Conservation (phyloP, 2,888 invertebrate species). For the Euzophera pinguis region DNA sequence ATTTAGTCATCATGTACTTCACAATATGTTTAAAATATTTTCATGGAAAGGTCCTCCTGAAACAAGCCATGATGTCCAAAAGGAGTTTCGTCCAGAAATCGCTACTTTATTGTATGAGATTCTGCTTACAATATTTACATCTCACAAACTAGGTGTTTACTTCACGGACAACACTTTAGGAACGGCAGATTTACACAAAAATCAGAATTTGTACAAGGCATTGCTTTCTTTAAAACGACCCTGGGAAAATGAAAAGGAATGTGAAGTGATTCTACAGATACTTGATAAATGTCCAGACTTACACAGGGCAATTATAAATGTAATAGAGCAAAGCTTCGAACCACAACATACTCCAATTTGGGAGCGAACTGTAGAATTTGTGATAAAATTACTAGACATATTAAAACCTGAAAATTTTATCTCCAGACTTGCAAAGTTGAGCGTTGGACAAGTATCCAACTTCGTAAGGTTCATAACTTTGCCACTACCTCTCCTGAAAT, state of each 20-base stretch:
- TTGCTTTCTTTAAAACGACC: conserved; percentile 83
- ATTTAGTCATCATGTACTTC: conserved; percentile 84
- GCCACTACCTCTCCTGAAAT: conserved; percentile 72
- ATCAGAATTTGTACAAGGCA: conserved; percentile 81
- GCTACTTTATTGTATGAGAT: conserved; percentile 82
- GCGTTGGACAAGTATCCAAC: conserved; percentile 71
- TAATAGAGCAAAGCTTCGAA: conserved; percentile 81
- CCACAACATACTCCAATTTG: conserved; percentile 79
- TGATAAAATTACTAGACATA: conserved; percentile 60
- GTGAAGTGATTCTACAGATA: conserved; percentile 82
- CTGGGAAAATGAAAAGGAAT: conserved; percentile 83
- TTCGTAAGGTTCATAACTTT: conserved; percentile 71
- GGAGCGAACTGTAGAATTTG: conserved; percentile 71
- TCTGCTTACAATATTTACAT: conserved; percentile 86
- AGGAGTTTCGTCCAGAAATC: conserved; percentile 62
- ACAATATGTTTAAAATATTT: conserved; percentile 83
- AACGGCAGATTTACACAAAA: conserved; percentile 78
- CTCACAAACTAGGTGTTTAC: conserved; percentile 87
- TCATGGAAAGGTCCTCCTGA: conserved; percentile 86
- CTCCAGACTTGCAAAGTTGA: conserved; percentile 62
- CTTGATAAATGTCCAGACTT: conserved; percentile 86
- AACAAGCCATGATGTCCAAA: conserved; percentile 51
- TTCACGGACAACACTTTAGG: conserved; percentile 85
- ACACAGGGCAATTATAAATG: conserved; percentile 80
- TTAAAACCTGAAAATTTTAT: conserved; percentile 73